Base-by-base conservation (phyloP, 1,140 invertebrate species). In the Scaptomyza hsui region DNA sequence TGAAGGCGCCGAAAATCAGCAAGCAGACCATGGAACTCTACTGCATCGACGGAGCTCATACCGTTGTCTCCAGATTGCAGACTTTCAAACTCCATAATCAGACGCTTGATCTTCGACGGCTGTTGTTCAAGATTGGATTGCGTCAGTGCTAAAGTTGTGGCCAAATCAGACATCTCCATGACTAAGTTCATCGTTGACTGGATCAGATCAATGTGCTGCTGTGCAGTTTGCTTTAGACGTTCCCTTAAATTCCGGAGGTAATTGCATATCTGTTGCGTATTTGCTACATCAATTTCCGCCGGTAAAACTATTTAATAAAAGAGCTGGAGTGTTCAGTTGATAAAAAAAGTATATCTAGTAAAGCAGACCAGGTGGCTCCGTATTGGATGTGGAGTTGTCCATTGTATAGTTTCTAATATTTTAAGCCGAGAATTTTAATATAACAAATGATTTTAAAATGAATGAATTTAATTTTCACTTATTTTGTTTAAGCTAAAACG, bases 81-180 rank as follows among this genome's bases (percentile, higher is more conserved):
- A 12, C 56, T 44, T 45, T 89, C 85, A 47, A 88, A 89, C 4
- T 79, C 74, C 63, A 71, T 26, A 12, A 89, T 89, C 2, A 88
- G 59, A 0, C 64, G 67, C 42, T 78, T 83, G 16, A 89, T 89
- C 9, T 70, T 78, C 1, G 68, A 53, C 0, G 55, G 39, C 32
- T 75, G 42, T 6, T 21, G n/a, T 1, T 51, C 48, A 3, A 57
- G 18, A 1, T 42, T 44, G 1, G 18, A 29, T 7, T 49, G 49
- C 0, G 26, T 41, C 6, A 72, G 9, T 12, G 57, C 32, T 13
- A 76, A 18, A 13, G 37, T 55, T 13, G 53, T 65, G n/a, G 65
- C 60, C 1, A 89, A 70, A 1, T 83, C 74, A 0, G 48, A 35
- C 5, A 89, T 47, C 21, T 89, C 86, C 59, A 72, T 72, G 6